Conservation (phyloP, 2,113 vertebrate species). For the Calonectris borealis region DNA sequence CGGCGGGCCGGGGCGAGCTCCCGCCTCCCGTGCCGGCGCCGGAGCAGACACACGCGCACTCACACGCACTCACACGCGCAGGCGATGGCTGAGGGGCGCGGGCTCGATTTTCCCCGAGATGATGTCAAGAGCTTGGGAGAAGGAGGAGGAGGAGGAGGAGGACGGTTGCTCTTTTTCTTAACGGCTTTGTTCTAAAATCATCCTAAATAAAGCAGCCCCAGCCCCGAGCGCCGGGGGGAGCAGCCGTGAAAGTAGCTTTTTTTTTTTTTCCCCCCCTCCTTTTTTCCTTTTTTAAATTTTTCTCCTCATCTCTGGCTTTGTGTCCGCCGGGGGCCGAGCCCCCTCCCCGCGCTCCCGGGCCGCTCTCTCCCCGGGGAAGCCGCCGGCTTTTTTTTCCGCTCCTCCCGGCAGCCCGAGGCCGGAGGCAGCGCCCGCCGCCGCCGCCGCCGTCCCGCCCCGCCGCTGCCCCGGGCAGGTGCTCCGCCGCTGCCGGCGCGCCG, state of each 20-base stretch:
- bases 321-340: neutral
- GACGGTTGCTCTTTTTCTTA: too few relatives aligned
- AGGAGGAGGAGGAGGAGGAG: neutral
- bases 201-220: too few relatives aligned
- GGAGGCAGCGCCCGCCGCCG: neutral
- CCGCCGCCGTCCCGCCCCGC: neutral
- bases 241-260: too few relatives aligned
- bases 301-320: neutral
- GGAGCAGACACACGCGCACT: neutral
- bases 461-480: too few relatives aligned
- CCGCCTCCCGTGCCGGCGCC: neutral
- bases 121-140: conserved; percentile 33
- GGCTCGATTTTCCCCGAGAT: conserved; percentile 11
- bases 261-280: neutral
- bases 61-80: neutral
- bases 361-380: neutral
- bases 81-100: conserved; percentile 32
- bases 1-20: neutral
- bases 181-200: too few relatives aligned
- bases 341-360: neutral
- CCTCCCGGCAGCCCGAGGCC: neutral
- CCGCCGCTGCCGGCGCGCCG: too few relatives aligned
- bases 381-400: neutral
- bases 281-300: neutral
- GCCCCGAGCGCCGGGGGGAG: too few relatives aligned